Evolutionary conservation across 2,797 vertebrate species (phyloP), one percentile per base, ranked within the genome.

Genomic region (Enteromius fasciolatus): DNA sequence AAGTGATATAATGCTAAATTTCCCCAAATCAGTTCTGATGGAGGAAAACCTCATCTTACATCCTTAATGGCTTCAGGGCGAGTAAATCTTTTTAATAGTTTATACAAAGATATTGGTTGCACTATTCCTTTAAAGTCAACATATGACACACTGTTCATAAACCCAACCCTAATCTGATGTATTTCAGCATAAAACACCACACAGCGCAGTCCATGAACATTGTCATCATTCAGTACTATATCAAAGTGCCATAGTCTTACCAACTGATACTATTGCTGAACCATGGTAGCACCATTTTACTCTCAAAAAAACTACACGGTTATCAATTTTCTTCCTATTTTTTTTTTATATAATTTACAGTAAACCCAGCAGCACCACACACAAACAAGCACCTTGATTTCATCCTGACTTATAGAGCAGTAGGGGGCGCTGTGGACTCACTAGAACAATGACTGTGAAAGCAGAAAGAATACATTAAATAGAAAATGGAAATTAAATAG

Each of bases 351-450:
- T 44, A 10, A 44, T 44, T 44, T 44, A 44, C 36, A 39, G 36
- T 39, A 44, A 44, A 44, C 9, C 41, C 41, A 44, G 41, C 41
- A 44, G 4, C 25, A 50, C 25, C 18, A 50, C 70, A 78, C 75
- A 80, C 0, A 12, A 23, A 69, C 18, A 64, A 59, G 12, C 5
- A 52, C 5, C 2, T 9, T 8, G 14, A 66, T 10, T 69, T 72
- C 11, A 20, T 28, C 3, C 50, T 50, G 20, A 50, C 20, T 25
- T 9, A 78, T 3, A 2, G 17, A 33, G 52, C 83, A 77, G 48
- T 33, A 81, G 83, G 79, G 73, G 83, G 74, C 57, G 67, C 83
- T 85, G 79, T 85, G 79, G 46, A 73, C 63, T 66, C 57, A 48
- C 14, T 8, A 50, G 70, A 41, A 46, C 31, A 79, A 44, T 39